phyloP scores from a whole-genome alignment of 2,888 invertebrate genomes.

The Minunthozetes semirufus region DNA sequence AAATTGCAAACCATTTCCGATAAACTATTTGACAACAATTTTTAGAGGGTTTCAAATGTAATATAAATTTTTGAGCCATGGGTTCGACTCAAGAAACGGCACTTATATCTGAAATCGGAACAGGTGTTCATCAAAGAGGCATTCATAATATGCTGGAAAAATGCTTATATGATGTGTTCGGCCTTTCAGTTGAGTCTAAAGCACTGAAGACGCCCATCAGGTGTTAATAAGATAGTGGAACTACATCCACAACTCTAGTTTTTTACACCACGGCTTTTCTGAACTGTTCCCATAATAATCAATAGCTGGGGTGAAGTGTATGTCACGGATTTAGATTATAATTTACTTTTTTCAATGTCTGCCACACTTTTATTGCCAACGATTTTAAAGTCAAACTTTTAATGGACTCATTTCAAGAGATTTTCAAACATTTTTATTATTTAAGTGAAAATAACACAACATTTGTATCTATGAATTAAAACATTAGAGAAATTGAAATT shows the following conservation, averaged over 20 bases:
- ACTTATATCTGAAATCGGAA: neutral
- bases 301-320: neutral
- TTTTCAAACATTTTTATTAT: no score
- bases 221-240: slow-evolving; percentile 18
- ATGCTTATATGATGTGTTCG: slow-evolving; percentile 1
- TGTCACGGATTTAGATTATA: slow-evolving; percentile 17
- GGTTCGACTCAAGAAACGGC: no score
- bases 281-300: neutral
- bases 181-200: neutral
- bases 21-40: no score
- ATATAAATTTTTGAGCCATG: no score
- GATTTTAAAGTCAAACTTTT: no score
- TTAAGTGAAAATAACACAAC: no score
- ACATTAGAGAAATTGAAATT: no score
- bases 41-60: no score
- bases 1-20: no score
- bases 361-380: neutral
- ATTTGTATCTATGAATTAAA: no score
- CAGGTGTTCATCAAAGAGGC: slow-evolving; percentile 22
- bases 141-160: neutral
- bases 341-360: neutral
- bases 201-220: slow-evolving; percentile 20
- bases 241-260: neutral
- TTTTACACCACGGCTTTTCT: neutral
- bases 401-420: no score